Conservation (phyloP, 2,797 vertebrate genomes). For the Micrastur ruficollis region DNA sequence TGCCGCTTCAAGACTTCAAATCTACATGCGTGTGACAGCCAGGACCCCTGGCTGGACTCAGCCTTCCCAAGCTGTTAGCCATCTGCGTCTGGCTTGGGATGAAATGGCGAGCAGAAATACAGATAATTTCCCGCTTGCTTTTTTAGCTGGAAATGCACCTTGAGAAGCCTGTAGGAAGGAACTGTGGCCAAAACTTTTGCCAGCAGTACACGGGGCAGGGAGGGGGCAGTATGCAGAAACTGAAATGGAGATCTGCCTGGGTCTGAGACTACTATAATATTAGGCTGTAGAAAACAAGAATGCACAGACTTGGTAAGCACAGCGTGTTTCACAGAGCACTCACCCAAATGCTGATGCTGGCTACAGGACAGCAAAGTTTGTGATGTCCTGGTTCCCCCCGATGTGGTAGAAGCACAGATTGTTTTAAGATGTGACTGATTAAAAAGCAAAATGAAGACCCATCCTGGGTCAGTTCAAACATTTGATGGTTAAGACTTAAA, state of each 20-base stretch:
- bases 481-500: neutral
- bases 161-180: neutral
- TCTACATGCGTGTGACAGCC: neutral
- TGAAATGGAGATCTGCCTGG: neutral
- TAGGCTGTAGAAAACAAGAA: neutral
- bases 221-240: neutral
- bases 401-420: fast-evolving
- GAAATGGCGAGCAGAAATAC: neutral
- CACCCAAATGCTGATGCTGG: neutral
- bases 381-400: neutral
- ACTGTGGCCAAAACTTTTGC: neutral
- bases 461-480: neutral
- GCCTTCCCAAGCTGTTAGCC: neutral
- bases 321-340: neutral
- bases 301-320: fast-evolving
- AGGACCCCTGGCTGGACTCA: neutral
- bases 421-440: neutral
- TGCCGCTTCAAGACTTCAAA: neutral
- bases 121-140: neutral
- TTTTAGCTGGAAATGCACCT: neutral
- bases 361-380: neutral
- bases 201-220: neutral
- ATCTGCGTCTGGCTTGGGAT: neutral
- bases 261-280: neutral
- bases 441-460: neutral